Conservation (phyloP, 2,113 vertebrate species). For the Neogobius melanostomus region DNA sequence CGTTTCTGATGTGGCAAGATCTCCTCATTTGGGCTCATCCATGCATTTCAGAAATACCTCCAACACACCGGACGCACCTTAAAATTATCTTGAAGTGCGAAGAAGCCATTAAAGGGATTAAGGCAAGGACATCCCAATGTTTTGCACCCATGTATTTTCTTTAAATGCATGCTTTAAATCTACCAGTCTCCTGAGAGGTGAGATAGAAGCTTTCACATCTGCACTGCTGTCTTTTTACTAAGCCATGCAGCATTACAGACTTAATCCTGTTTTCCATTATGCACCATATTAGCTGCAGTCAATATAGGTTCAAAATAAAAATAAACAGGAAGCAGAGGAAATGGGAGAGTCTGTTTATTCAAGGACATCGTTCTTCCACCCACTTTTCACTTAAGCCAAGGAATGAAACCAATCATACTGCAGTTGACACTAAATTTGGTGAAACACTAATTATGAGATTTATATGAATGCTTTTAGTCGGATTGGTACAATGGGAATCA, state of each 20-base stretch:
- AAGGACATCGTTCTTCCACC: not conserved
- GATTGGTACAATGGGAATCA: too few species aligned
- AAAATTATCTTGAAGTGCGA: not conserved
- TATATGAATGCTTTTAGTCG: too few species aligned
- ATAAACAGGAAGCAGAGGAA: conserved; percentile 26
- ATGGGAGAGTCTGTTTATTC: conserved; percentile 24
- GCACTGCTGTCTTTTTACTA: conserved; percentile 15
- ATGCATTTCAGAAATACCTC: not conserved
- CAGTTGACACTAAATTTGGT: too few species aligned
- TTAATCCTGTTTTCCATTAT: conserved; percentile 50
- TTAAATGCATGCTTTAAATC: conserved; percentile 12
- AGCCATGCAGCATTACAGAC: conserved; percentile 19
- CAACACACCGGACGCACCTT: conserved; percentile 9
- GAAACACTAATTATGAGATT: too few species aligned
- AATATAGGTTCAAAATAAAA: conserved; percentile 39
- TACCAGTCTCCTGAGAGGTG: conserved; percentile 10
- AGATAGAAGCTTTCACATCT: conserved; percentile 19
- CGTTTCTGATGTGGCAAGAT: conserved; percentile 21
- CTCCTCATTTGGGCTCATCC: not conserved
- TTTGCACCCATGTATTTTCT: conserved; percentile 19
- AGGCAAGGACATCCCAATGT: conserved; percentile 6
- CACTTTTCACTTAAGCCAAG: not conserved
- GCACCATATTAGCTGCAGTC: conserved; percentile 39
- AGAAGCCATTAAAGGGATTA: conserved; percentile 17
- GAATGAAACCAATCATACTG: not conserved